Base-by-base conservation (phyloP, 2,888 invertebrate genomes). In the Cryptocephalus primarius region DNA sequence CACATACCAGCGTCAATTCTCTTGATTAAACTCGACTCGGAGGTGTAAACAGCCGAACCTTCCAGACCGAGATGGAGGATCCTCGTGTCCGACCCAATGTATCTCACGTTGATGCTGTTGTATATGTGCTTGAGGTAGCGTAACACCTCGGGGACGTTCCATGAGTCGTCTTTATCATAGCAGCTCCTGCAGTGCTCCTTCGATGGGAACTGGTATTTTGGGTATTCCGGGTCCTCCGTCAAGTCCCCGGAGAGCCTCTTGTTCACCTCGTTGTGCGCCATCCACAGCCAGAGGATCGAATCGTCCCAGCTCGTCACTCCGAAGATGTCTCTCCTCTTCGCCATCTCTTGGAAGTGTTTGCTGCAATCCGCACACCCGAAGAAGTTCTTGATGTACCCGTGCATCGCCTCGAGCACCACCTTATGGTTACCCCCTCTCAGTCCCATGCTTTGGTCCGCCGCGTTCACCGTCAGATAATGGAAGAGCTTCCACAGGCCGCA, bases 401-500 rank as follows among this genome's bases (percentile, higher is more conserved):
- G 79, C 77, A 97, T 88, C 1, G 87, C 85, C 56, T 77, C 76
- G 4, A 97, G 70, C 2, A 93, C 82, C 63, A 82, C 81, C 3
- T 79, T 73, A 0, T 85, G 81, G 61, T 81, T 75, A 4, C 63
- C 60, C 8, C 75, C 72, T 33, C 72, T 45, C 11, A 53, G 51
- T 4, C 55, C 52, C 1, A 43, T 40, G 22, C 60, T 58, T 41
- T 60, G 58, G 31, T 70, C 67, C 4, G 77, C 77, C 9, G 88
- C 83, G 63, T 83, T 83, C 0, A 94, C 88, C 1, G 92, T 89
- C 45, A 99, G 69, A 34, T 85, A 86, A 64, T 99, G 97, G 65
- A 95, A 97, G 55, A 94, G 71, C n/a, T 83, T 86, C 97, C 97
- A 99, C 33, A 99, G 72, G 0, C 93, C 86, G 70, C 97, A 99